phyloP scores from a whole-genome alignment of 1,140 invertebrate species.

The Phortica variegata region DNA sequence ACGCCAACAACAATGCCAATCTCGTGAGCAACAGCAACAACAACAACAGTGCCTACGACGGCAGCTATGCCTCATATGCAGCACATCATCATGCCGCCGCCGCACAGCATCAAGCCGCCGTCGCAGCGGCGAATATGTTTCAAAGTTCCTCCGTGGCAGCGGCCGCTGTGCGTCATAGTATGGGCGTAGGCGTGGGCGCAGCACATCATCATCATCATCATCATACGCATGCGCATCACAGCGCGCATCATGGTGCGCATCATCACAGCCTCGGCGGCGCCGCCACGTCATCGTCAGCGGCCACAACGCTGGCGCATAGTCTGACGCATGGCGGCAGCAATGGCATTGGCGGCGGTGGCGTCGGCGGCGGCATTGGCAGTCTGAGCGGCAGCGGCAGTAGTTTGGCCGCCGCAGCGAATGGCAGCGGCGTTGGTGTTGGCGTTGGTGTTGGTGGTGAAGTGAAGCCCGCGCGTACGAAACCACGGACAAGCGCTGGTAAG shows the following conservation, averaged over 20 bases:
- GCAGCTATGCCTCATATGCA: slow-evolving; percentile 44
- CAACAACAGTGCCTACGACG: slow-evolving; percentile 29
- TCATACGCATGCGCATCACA: slow-evolving; percentile 19
- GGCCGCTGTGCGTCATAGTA: slow-evolving; percentile 47
- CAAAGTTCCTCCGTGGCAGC: slow-evolving; percentile 52
- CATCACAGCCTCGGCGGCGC: slow-evolving; percentile 15
- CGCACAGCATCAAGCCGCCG: slow-evolving; percentile 46
- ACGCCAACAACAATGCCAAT: slow-evolving; percentile 26
- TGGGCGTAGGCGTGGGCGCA: slow-evolving; percentile 36
- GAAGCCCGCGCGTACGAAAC: slow-evolving; percentile 55
- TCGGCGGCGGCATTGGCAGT: slow-evolving; percentile 20
- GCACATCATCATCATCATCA: slow-evolving; percentile 45
- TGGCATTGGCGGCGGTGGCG: slow-evolving; percentile 2
- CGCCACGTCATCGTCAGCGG: slow-evolving; percentile 1
- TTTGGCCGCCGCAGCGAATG: slow-evolving; percentile 5
- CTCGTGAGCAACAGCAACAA: slow-evolving; percentile 16
- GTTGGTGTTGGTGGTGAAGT: slow-evolving; percentile 26
- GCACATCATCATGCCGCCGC: slow-evolving; percentile 39
- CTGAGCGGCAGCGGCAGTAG: slow-evolving; percentile 19
- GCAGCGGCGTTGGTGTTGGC: slow-evolving; percentile 3
- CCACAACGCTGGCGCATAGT: not conserved
- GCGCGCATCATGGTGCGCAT: slow-evolving; percentile 23
- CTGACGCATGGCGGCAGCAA: slow-evolving; percentile 19
- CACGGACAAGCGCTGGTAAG: slow-evolving; percentile 57
- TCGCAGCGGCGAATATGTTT: slow-evolving; percentile 50